phyloP scores from a whole-genome alignment of 2,113 vertebrate species.

The Charina bottae region DNA sequence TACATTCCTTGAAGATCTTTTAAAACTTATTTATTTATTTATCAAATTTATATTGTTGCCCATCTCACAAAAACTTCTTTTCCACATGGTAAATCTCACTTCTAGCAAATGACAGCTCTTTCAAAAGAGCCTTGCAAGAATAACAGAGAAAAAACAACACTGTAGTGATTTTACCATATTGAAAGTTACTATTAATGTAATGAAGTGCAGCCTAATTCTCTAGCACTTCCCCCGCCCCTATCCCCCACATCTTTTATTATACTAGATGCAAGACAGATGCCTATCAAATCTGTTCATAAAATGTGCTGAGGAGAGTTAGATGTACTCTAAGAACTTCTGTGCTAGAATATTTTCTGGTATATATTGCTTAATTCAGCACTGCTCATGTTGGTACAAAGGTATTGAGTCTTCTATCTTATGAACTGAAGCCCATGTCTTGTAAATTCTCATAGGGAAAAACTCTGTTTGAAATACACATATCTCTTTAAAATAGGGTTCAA shows the following conservation, averaged over 20 bases:
- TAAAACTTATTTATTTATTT: neutral
- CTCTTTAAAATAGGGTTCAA: neutral
- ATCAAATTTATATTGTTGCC: too few species aligned
- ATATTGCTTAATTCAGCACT: neutral
- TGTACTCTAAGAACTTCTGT: neutral
- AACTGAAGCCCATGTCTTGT: neutral
- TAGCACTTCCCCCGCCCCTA: neutral
- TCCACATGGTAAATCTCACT: neutral
- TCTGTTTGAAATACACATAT: neutral
- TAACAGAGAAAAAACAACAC: slow-evolving; percentile 4
- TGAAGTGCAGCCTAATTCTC: neutral
- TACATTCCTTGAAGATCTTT: neutral
- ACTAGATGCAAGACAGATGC: neutral
- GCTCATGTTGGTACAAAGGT: neutral
- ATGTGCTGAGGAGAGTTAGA: neutral
- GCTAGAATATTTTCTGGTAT: neutral
- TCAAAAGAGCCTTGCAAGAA: neutral
- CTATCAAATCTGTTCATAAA: neutral
- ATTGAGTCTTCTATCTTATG: neutral
- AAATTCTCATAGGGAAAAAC: neutral
- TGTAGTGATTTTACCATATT: neutral
- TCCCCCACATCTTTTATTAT: neutral
- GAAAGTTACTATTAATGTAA: neutral
- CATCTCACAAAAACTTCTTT: neutral
- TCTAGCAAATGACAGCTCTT: slow-evolving; percentile 6